Percentiles rank a stretch among this genome's conserved stretches.
Conservation (phyloP, 2,888 invertebrate species). For the Hymenopus coronatus region DNA sequence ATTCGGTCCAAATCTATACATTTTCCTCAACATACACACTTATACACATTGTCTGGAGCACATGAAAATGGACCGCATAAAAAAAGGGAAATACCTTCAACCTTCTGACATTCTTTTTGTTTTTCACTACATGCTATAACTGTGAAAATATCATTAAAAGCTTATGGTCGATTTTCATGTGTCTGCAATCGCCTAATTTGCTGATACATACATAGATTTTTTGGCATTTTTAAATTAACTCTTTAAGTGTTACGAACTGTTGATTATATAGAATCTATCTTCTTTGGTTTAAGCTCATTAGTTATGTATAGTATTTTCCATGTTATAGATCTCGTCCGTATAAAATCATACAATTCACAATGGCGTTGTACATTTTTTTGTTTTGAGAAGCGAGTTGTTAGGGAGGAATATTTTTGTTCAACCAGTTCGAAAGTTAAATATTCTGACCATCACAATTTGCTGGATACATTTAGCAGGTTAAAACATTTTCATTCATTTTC, state of each 20-base stretch:
- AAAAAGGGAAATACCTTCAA: background rate
- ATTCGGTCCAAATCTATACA: background rate
- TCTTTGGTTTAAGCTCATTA: slow-evolving; percentile 7
- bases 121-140: background rate
- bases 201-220: background rate
- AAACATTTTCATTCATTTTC: background rate
- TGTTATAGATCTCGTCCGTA: background rate
- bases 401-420: too few species aligned
- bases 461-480: background rate
- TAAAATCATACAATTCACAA: background rate
- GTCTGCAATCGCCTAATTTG: background rate
- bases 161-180: slow-evolving; percentile 10
- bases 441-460: background rate
- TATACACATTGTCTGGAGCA: background rate
- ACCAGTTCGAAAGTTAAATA: too few species aligned
- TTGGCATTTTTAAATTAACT: background rate
- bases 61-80: slow-evolving; percentile 8
- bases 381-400: too few species aligned
- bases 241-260: background rate
- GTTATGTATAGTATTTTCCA: background rate
- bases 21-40: background rate
- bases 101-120: too few species aligned
- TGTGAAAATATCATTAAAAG: background rate
- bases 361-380: background rate
- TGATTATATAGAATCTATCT: background rate